phyloP scores from a whole-genome alignment of 2,797 vertebrate species.

The Peromyscus nudipes region DNA sequence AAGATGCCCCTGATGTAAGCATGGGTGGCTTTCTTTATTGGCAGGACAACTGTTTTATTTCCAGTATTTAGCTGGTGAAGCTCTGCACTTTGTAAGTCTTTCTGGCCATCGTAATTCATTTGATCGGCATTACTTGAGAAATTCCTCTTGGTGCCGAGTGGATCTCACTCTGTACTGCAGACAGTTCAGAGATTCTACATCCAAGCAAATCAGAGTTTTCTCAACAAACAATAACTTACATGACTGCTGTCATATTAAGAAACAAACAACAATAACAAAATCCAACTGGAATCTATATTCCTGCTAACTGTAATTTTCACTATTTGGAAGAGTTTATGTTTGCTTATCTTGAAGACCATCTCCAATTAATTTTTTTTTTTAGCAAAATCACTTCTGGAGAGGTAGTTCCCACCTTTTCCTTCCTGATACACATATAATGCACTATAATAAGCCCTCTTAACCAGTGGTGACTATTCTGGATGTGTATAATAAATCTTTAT shows the following conservation, averaged over 20 bases:
- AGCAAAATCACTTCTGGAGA: slow-evolving; percentile 18
- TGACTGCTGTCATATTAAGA: slow-evolving; percentile 26
- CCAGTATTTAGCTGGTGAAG: not conserved
- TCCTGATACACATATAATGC: not conserved
- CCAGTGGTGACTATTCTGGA: slow-evolving; percentile 1
- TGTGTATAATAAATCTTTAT: not conserved
- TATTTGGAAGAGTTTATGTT: slow-evolving; percentile 34
- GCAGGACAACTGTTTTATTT: not conserved
- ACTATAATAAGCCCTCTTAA: slow-evolving; percentile 23
- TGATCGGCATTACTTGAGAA: slow-evolving; percentile 7
- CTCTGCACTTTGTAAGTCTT: not conserved
- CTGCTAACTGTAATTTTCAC: slow-evolving; percentile 1
- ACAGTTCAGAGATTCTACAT: not conserved
- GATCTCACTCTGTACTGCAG: not conserved
- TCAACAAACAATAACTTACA: slow-evolving; percentile 9
- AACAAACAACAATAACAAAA: not conserved
- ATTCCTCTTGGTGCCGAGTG: not conserved
- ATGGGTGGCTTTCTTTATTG: not conserved
- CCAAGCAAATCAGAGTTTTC: slow-evolving; percentile 35
- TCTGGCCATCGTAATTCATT: not conserved
- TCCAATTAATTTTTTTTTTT: not conserved
- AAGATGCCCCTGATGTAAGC: not conserved
- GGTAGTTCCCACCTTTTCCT: slow-evolving; percentile 28
- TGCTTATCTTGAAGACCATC: slow-evolving; percentile 4
- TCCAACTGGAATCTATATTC: not conserved